These are phyloP conservation scores for Coreoperca whiteheadi DNA, from an alignment of 2,113 vertebrate species.

Conservation along the genomic window DNA sequence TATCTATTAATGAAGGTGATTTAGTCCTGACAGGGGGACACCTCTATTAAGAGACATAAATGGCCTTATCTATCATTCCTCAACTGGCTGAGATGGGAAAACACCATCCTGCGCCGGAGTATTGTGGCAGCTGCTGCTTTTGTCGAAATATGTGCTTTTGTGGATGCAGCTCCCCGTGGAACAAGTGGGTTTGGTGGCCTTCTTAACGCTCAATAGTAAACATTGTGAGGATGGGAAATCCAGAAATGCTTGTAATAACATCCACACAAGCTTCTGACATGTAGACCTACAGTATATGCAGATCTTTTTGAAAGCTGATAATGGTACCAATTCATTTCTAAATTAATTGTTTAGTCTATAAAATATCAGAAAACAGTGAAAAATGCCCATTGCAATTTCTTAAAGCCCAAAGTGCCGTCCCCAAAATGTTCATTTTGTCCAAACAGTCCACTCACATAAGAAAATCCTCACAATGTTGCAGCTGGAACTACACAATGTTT, in stretches of 20 bases:
- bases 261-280: background rate
- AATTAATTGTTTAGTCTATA: no score
- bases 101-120: conserved; percentile 1
- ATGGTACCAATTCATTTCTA: no score
- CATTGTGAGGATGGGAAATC: background rate
- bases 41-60: conserved; percentile 75
- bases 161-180: background rate
- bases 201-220: background rate
- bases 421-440: no score
- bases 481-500: background rate
- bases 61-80: conserved; percentile 59
- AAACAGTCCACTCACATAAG: no score
- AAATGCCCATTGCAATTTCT: no score
- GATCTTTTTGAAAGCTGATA: background rate
- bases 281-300: background rate
- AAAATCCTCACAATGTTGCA: no score
- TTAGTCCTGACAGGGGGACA: conserved; percentile 70
- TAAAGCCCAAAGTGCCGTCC: no score
- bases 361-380: no score
- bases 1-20: conserved; percentile 76
- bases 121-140: background rate
- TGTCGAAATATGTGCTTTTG: background rate
- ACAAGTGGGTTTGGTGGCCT: background rate
- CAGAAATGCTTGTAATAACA: background rate
- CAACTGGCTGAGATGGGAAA: conserved; percentile 23